Percentiles rank a stretch among this genome's conserved stretches.
These are phyloP conservation scores for Hyles vespertilio DNA, from an alignment of 1,140 invertebrate species.

Conservation along the genomic window DNA sequence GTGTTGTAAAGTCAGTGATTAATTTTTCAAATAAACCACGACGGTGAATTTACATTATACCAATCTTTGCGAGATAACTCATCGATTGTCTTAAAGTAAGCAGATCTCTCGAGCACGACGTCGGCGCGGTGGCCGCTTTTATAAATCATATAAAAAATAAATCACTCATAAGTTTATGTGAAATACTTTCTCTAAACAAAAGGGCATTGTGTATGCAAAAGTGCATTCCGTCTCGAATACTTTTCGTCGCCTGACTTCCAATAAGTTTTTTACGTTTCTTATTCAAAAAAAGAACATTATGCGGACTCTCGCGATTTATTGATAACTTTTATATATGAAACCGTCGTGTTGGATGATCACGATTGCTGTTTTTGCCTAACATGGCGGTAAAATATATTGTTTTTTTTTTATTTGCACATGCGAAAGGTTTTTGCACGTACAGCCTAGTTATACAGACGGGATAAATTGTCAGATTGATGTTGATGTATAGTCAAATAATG, in stretches of 20 bases:
- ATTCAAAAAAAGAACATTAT: conserved; percentile 40
- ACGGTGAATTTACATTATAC: conserved; percentile 1
- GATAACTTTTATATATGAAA: conserved; percentile 58
- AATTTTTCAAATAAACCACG: conserved; percentile 3
- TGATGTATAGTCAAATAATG: no score
- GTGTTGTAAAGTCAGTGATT: conserved; percentile 4
- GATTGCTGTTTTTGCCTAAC: conserved; percentile 53
- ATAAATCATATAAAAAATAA: conserved; percentile 73
- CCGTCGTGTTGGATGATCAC: conserved; percentile 62
- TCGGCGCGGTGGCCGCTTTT: conserved; percentile 32
- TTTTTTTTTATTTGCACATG: conserved; percentile 9
- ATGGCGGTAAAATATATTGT: conserved; percentile 37
- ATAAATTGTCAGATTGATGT: no score
- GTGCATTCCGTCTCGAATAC: conserved; percentile 64
- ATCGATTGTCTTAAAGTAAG: conserved; percentile 15
- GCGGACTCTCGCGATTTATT: conserved; percentile 50
- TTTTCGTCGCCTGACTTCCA: conserved; percentile 65
- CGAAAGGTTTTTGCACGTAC: no score
- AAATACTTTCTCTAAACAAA: conserved; percentile 75
- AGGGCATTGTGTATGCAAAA: conserved; percentile 72
- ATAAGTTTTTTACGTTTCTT: conserved; percentile 48
- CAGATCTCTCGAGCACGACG: conserved; percentile 36
- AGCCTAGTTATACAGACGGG: no score
- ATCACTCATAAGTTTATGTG: conserved; percentile 64
- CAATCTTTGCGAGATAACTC: conserved; percentile 7